phyloP scores from a whole-genome alignment of 2,797 vertebrate species.

The Schizopygopsis pylzovi region DNA sequence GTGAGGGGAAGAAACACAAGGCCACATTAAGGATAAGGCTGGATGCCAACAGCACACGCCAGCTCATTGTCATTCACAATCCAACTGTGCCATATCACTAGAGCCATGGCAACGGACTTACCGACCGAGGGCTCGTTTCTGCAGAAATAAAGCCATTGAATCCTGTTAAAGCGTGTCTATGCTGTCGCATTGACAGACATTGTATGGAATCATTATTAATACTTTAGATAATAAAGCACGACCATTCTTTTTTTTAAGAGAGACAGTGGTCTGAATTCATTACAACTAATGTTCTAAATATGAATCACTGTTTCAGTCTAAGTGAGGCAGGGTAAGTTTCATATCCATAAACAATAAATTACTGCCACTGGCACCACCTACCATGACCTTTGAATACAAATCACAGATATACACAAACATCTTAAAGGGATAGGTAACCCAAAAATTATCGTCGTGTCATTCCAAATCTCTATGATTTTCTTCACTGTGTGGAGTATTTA shows the following conservation, averaged over 20 bases:
- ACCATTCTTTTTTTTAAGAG: not conserved
- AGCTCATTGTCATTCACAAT: constrained; percentile 54
- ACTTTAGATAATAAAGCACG: not conserved
- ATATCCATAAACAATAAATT: constrained; percentile 12
- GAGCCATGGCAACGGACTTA: constrained; percentile 67
- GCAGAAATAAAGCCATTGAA: constrained; percentile 68
- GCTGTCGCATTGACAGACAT: constrained; percentile 3
- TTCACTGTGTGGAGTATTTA: not conserved
- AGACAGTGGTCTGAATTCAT: not conserved
- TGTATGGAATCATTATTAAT: constrained; percentile 9
- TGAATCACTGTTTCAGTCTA: not conserved
- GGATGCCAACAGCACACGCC: constrained; percentile 41
- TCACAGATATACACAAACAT: not conserved
- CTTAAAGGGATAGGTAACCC: not conserved
- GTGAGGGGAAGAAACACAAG: constrained; percentile 33
- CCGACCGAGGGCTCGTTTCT: constrained; percentile 68
- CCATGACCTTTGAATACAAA: not conserved
- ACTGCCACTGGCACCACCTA: not conserved
- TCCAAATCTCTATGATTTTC: not conserved
- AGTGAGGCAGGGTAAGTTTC: not conserved
- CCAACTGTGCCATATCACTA: constrained; percentile 49
- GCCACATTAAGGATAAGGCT: constrained; percentile 45
- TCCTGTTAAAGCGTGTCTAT: constrained; percentile 47
- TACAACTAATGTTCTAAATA: constrained; percentile 4
- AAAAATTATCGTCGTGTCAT: not conserved